Percentiles rank a stretch among this genome's conserved stretches.
Evolutionary conservation across 2,797 vertebrate species (phyloP).

Genomic region (Phrynocephalus forsythii): DNA sequence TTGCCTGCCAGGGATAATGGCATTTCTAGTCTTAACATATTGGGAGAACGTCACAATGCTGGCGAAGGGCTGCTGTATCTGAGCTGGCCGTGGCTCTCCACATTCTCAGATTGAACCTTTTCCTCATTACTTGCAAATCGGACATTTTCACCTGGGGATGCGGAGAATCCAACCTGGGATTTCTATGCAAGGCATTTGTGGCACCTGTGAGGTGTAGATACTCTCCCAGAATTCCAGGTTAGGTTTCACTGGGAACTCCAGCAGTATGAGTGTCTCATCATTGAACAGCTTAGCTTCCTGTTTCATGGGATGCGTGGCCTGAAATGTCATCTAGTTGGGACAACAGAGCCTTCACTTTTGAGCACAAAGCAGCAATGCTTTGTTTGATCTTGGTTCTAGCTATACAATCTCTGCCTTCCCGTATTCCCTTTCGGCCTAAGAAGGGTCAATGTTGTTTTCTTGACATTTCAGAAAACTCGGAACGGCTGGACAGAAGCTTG

Average conservation of each 20-base stretch:
- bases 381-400: neutral
- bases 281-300: neutral
- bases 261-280: neutral
- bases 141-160: neutral
- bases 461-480: slow-evolving; percentile 89
- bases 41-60: neutral
- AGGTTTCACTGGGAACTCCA: neutral
- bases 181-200: no score
- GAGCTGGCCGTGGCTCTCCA: neutral
- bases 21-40: neutral
- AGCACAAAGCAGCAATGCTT: neutral
- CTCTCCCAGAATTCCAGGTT: neutral
- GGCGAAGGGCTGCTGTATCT: neutral
- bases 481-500: slow-evolving; percentile 96
- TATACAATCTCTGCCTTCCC: neutral
- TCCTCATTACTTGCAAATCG: neutral
- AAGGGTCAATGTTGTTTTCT: slow-evolving; percentile 44
- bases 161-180: neutral
- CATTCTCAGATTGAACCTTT: neutral
- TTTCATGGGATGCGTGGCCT: neutral
- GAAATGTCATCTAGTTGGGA: neutral
- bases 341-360: neutral
- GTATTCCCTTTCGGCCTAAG: neutral
- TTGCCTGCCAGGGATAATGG: neutral
- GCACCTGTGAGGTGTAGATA: neutral